phyloP scores from a whole-genome alignment of 2,888 invertebrate genomes.

The Trissoscelio sp. region DNA sequence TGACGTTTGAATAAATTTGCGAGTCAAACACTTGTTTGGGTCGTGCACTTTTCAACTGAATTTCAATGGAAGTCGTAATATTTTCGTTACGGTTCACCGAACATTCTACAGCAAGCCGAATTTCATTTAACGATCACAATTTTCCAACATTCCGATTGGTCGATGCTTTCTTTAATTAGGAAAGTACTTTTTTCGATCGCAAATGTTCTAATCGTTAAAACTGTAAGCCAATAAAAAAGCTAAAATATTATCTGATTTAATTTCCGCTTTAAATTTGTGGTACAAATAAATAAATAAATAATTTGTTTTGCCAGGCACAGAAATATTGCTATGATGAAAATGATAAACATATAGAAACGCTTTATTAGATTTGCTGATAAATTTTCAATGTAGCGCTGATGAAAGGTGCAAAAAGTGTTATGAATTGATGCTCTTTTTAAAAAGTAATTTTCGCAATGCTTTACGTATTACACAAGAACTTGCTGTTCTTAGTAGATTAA shows the following conservation, averaged over 20 bases:
- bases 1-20: conserved; percentile 28
- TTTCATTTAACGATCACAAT: conserved; percentile 10
- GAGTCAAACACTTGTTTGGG: conserved; percentile 7
- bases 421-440: conserved; percentile 32
- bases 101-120: background rate
- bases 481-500: conserved; percentile 29
- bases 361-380: background rate
- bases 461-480: conserved; percentile 13
- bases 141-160: conserved; percentile 6
- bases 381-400: background rate
- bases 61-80: conserved; percentile 5
- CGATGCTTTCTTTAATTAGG: background rate
- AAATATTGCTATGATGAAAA: no score
- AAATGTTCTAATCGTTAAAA: conserved; percentile 11
- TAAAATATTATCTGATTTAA: no score
- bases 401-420: conserved; percentile 9
- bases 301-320: no score
- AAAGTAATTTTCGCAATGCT: conserved; percentile 20
- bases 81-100: conserved; percentile 4
- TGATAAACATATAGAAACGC: no score
- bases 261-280: no score
- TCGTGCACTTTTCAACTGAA: background rate
- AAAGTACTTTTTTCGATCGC: background rate
- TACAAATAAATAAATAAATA: no score
- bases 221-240: no score